These are phyloP conservation scores for Grapholita molesta DNA, from an alignment of 1,140 invertebrate genomes.

Conservation along the genomic window DNA sequence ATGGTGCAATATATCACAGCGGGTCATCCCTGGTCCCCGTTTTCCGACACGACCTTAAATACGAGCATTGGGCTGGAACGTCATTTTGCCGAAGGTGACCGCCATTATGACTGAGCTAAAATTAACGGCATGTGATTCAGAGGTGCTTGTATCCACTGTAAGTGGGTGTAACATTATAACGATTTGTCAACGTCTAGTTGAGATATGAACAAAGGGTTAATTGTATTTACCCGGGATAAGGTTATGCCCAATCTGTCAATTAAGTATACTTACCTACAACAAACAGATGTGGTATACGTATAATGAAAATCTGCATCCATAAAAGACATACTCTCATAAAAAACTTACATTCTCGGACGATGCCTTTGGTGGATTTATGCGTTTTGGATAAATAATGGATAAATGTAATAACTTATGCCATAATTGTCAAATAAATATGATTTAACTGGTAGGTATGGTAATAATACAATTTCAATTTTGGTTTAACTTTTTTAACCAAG, in stretches of 20 bases:
- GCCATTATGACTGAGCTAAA: background rate
- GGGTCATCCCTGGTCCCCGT: background rate
- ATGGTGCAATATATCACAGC: slow-evolving; percentile 14
- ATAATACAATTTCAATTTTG: no score
- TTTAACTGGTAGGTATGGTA: no score
- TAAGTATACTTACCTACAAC: background rate
- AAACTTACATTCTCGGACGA: no score
- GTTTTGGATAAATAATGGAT: no score
- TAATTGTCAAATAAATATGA: no score
- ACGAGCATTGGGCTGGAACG: background rate
- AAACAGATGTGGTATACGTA: background rate
- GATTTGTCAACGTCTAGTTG: background rate
- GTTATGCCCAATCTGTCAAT: background rate
- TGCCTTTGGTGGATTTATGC: no score
- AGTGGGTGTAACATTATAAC: background rate
- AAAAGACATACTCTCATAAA: no score
- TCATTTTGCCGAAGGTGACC: background rate
- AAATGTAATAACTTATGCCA: no score
- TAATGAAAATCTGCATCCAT: no score
- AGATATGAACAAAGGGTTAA: background rate
- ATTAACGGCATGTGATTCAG: background rate
- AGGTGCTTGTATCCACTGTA: background rate
- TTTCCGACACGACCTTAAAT: background rate
- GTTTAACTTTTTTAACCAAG: no score
- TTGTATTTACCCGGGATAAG: background rate